Evolutionary conservation across 2,797 vertebrate species (phyloP).

Genomic region (Microhierax caerulescens): DNA sequence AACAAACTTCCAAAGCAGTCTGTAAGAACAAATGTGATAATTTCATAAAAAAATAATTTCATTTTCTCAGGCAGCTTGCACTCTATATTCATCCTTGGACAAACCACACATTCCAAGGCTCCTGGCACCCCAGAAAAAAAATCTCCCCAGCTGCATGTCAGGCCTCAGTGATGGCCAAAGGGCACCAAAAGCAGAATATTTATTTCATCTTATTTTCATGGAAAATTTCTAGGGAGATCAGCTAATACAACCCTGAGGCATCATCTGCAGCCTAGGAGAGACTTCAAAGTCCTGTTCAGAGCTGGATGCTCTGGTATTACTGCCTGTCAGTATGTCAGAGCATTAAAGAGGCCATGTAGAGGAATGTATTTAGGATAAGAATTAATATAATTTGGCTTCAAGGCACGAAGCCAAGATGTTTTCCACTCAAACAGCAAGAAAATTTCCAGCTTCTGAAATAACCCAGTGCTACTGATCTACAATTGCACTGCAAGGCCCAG

Average conservation of each 20-base stretch:
- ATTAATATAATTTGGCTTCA: neutral
- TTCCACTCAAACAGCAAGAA: neutral
- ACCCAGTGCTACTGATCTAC: neutral
- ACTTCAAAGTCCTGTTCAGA: neutral
- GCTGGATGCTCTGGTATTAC: neutral
- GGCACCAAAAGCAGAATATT: neutral
- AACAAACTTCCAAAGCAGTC: neutral
- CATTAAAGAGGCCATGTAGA: neutral
- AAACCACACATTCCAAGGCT: neutral
- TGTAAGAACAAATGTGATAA: neutral
- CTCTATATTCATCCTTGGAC: neutral
- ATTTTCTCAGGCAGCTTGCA: neutral
- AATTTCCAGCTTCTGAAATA: neutral
- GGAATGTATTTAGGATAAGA: neutral
- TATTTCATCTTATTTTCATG: neutral
- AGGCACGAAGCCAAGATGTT: neutral
- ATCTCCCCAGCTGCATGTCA: neutral
- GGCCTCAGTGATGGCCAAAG: neutral
- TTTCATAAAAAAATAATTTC: neutral
- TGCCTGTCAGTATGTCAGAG: neutral
- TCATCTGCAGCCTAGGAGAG: accelerated
- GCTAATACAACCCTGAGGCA: neutral
- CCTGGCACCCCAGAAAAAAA: neutral
- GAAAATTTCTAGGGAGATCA: neutral
- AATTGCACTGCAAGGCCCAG: neutral